Percentiles rank a stretch among this genome's conserved stretches.
Evolutionary conservation across 2,113 vertebrate species (phyloP).

Genomic region (Xyrauchen texanus): DNA sequence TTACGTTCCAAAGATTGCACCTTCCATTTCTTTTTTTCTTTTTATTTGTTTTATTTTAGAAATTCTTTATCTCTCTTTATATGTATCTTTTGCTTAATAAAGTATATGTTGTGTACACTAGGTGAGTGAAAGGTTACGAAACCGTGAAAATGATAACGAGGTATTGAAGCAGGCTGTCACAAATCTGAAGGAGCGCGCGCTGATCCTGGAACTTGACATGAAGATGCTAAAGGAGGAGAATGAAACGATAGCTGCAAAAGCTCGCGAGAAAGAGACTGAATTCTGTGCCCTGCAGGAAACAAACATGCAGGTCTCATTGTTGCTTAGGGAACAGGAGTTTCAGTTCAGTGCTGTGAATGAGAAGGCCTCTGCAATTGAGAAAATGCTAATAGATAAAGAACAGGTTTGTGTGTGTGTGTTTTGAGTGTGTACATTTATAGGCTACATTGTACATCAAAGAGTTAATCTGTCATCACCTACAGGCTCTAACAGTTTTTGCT

Average conservation of each 20-base stretch:
- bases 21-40: too few relatives aligned
- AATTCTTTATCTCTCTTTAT: too few relatives aligned
- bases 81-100: not conserved
- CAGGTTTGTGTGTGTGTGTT: slow-evolving; percentile 75
- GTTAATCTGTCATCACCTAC: too few relatives aligned
- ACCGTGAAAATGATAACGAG: slow-evolving; percentile 92
- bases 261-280: slow-evolving; percentile 88
- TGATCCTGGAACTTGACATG: slow-evolving; percentile 89
- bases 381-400: slow-evolving; percentile 89
- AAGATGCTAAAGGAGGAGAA: slow-evolving; percentile 91
- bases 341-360: slow-evolving; percentile 85
- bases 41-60: too few relatives aligned
- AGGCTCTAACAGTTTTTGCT: too few relatives aligned
- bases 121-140: slow-evolving; percentile 83
- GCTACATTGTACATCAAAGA: too few relatives aligned
- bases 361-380: slow-evolving; percentile 89
- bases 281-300: slow-evolving; percentile 94
- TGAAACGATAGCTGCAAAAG: slow-evolving; percentile 78
- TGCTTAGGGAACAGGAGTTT: slow-evolving; percentile 93
- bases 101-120: slow-evolving; percentile 36
- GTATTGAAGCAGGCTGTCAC: slow-evolving; percentile 94
- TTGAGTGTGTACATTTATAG: too few relatives aligned
- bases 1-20: too few relatives aligned
- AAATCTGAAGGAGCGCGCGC: slow-evolving; percentile 90
- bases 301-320: slow-evolving; percentile 94